phyloP scores from a whole-genome alignment of 2,888 invertebrate species.

The Cheilosia urbana region DNA sequence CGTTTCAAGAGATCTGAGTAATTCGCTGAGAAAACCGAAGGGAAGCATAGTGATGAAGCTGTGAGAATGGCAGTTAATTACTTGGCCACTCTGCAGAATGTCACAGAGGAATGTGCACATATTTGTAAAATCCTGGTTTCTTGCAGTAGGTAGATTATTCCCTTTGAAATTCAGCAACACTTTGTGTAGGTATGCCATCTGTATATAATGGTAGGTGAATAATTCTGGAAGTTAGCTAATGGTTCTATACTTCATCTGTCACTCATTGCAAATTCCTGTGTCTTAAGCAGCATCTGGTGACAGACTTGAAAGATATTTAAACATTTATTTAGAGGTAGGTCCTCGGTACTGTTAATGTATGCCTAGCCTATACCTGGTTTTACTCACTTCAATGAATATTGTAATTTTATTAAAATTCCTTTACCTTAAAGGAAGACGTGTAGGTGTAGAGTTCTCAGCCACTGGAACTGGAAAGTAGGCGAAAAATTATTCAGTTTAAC shows the following conservation, averaged over 20 bases:
- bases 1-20: slow-evolving; percentile 42
- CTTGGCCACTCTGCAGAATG: slow-evolving; percentile 57
- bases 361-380: too few relatives aligned
- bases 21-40: slow-evolving; percentile 38
- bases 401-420: too few relatives aligned
- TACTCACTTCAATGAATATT: too few relatives aligned
- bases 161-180: background rate
- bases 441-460: too few relatives aligned
- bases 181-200: background rate
- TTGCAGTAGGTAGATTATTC: slow-evolving; percentile 16
- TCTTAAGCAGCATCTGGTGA: background rate
- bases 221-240: background rate
- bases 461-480: too few relatives aligned
- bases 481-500: too few relatives aligned
- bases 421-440: too few relatives aligned
- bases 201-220: background rate
- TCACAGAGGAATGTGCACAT: slow-evolving; percentile 34
- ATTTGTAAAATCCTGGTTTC: slow-evolving; percentile 26
- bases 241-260: background rate
- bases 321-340: background rate
- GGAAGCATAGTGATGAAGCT: slow-evolving; percentile 19
- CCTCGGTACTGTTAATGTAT: too few relatives aligned
- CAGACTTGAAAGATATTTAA: background rate
- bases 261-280: background rate
- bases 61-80: slow-evolving; percentile 68